phyloP scores from a whole-genome alignment of 2,113 vertebrate genomes.

The Tenebrosternarchus preto region DNA sequence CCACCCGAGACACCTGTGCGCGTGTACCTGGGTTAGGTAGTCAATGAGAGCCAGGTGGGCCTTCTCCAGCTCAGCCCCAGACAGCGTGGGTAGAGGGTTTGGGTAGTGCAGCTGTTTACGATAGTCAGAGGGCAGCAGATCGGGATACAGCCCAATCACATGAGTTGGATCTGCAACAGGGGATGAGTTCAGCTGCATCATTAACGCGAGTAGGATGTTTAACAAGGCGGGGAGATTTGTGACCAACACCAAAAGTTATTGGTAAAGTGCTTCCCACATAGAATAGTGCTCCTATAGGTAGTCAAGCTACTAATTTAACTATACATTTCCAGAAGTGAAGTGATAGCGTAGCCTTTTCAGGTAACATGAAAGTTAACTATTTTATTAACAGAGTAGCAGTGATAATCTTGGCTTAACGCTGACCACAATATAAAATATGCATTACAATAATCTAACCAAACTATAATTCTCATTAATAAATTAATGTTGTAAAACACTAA shows the following conservation, averaged over 20 bases:
- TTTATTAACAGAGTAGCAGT: too few species aligned
- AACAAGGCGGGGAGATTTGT: not conserved
- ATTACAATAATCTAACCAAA: not conserved
- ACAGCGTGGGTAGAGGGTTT: constrained; percentile 87
- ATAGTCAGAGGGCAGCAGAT: constrained; percentile 93
- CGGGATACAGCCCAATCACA: constrained; percentile 97
- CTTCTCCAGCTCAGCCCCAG: constrained; percentile 92
- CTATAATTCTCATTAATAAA: not conserved
- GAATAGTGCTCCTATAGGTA: too few species aligned
- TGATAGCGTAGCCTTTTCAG: too few species aligned
- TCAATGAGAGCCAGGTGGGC: constrained; percentile 96
- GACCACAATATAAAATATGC: too few species aligned
- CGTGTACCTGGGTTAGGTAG: constrained; percentile 90
- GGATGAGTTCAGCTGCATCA: not conserved
- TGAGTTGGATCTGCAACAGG: constrained; percentile 89
- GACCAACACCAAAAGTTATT: not conserved
- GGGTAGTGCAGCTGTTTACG: constrained; percentile 97
- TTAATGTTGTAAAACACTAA: too few species aligned
- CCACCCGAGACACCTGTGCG: not conserved
- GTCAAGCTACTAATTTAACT: too few species aligned
- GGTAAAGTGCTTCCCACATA: not conserved
- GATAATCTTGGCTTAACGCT: too few species aligned
- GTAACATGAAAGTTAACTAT: too few species aligned
- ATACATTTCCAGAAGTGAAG: not conserved
- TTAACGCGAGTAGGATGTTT: not conserved